Percentiles rank a stretch among this genome's conserved stretches.
These are phyloP conservation scores for Stegostoma tigrinum DNA, from an alignment of 2,113 vertebrate genomes.

Conservation along the genomic window DNA sequence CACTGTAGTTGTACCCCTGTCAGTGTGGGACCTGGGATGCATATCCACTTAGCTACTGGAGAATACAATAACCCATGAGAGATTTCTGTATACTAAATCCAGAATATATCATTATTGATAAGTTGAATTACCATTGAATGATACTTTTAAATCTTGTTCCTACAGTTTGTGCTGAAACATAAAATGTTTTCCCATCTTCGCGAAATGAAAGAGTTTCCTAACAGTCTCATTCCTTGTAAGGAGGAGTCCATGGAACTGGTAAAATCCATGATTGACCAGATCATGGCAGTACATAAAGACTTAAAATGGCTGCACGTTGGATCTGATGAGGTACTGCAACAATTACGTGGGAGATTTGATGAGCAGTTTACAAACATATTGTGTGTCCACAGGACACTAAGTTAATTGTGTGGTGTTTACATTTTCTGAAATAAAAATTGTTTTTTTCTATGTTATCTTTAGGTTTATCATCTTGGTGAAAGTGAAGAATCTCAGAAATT, in stretches of 20 bases:
- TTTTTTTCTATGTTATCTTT: not conserved
- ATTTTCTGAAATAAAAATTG: not conserved
- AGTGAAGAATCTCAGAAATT: conserved; percentile 76
- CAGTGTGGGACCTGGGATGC: not conserved
- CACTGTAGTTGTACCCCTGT: not conserved
- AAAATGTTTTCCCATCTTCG: conserved; percentile 64
- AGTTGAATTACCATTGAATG: not conserved
- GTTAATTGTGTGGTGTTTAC: not conserved
- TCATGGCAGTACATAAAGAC: conserved; percentile 69
- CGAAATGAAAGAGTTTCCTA: conserved; percentile 71
- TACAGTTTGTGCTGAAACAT: conserved; percentile 90
- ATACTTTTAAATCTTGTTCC: conserved; percentile 37
- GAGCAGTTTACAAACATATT: not conserved
- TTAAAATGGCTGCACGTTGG: conserved; percentile 74
- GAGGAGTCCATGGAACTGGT: conserved; percentile 64
- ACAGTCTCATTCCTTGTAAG: conserved; percentile 78
- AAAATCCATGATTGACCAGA: conserved; percentile 75
- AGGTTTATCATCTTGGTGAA: conserved; percentile 87
- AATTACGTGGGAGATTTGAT: not conserved
- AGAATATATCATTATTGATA: not conserved
- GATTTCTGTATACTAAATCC: not conserved
- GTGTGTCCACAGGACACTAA: not conserved
- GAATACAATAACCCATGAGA: not conserved
- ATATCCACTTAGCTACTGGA: not conserved
- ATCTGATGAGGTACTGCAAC: conserved; percentile 76